phyloP scores from a whole-genome alignment of 2,888 invertebrate species.

The Ptychoptera albimana region DNA sequence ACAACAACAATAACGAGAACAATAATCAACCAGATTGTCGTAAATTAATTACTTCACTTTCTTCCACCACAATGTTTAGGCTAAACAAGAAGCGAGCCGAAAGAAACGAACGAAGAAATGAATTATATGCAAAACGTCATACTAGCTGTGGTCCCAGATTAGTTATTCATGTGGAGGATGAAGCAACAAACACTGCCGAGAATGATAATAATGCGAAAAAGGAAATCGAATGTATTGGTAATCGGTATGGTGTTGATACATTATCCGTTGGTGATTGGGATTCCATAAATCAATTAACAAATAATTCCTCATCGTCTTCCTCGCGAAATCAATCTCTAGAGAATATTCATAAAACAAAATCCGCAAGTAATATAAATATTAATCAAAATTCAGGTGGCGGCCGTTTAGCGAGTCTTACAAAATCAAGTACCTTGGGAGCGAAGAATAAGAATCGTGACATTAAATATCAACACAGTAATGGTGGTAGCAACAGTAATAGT shows the following conservation, averaged over 20 bases:
- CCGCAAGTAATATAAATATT: conserved; percentile 1
- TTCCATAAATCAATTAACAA: background rate
- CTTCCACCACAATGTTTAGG: background rate
- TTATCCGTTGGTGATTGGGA: background rate
- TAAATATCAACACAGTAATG: background rate
- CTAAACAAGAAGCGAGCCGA: background rate
- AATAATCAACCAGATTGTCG: too few relatives aligned
- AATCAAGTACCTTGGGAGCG: background rate
- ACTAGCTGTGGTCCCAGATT: conserved; percentile 23
- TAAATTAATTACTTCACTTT: too few relatives aligned
- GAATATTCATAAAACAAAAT: conserved; percentile 8
- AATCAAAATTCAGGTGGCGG: background rate
- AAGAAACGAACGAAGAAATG: background rate
- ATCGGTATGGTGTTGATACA: conserved; percentile 6
- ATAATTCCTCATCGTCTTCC: background rate
- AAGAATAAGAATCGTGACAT: conserved; percentile 1
- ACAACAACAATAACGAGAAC: too few relatives aligned
- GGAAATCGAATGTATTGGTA: conserved; percentile 10
- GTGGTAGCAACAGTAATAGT: background rate
- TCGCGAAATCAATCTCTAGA: conserved; percentile 7
- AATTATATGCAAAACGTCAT: conserved; percentile 15
- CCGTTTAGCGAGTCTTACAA: background rate
- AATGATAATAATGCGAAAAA: background rate
- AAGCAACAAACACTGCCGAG: background rate
- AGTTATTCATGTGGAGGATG: background rate